These are phyloP conservation scores for Micropoecilia bifurca DNA, from an alignment of 2,797 vertebrate genomes.

Conservation along the genomic window DNA sequence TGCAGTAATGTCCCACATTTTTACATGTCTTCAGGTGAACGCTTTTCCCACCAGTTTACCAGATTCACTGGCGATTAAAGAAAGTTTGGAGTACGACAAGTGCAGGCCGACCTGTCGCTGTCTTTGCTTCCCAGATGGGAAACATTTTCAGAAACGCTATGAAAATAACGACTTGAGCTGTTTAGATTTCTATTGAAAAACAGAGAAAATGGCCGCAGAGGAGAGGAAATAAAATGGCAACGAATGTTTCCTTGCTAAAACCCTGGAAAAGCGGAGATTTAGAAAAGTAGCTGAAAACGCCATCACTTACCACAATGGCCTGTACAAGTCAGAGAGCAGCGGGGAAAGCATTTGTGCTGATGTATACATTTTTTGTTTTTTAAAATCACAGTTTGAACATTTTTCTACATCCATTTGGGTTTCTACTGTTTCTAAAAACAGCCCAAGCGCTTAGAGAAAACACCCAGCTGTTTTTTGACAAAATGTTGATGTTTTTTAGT, in stretches of 20 bases:
- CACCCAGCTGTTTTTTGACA: no score
- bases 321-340: neutral
- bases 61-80: neutral
- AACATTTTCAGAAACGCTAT: neutral
- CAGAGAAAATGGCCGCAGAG: neutral
- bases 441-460: no score
- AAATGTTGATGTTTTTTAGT: no score
- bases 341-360: neutral
- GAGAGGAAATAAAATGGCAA: constrained; percentile 4
- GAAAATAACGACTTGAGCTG: neutral
- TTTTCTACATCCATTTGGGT: no score
- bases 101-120: neutral
- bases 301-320: neutral
- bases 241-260: neutral
- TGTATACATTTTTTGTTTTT: neutral
- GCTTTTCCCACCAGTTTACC: neutral
- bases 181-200: neutral
- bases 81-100: neutral
- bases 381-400: neutral
- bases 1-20: constrained; percentile 3
- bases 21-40: neutral
- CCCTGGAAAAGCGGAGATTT: neutral
- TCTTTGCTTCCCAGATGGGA: neutral
- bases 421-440: no score
- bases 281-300: neutral